Evolutionary conservation across 2,797 vertebrate genomes (phyloP).

Genomic region (Lemur catta): DNA sequence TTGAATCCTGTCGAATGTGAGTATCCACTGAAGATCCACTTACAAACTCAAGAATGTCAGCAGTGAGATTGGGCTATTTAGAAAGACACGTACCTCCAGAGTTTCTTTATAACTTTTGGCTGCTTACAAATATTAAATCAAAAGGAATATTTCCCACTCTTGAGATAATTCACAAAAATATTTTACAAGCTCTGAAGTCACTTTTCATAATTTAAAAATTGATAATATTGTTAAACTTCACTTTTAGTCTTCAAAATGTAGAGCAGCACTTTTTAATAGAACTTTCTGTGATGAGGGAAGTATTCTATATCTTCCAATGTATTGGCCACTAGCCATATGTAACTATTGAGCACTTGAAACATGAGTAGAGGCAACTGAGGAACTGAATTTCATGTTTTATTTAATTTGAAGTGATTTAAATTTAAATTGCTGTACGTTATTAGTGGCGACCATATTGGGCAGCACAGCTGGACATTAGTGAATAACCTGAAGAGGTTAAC

Average conservation of each 20-base stretch:
- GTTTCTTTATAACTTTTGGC: background rate
- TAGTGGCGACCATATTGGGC: background rate
- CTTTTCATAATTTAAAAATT: background rate
- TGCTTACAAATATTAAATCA: background rate
- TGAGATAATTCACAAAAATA: background rate
- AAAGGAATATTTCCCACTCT: background rate
- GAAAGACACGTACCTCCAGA: background rate
- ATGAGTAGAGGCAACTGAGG: background rate
- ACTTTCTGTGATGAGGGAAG: background rate
- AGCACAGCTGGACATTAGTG: background rate
- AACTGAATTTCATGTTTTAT: background rate
- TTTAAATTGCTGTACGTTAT: background rate
- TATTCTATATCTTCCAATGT: background rate
- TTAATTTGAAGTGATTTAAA: constrained; percentile 1
- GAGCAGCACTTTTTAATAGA: background rate
- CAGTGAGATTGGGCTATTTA: background rate
- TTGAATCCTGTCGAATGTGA: background rate
- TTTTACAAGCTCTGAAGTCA: background rate
- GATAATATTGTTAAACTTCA: background rate
- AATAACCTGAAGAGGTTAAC: background rate
- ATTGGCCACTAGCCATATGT: background rate
- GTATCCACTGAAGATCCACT: background rate
- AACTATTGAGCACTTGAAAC: background rate
- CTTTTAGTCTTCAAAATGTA: background rate
- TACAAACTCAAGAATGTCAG: background rate